phyloP scores from a whole-genome alignment of 1,140 invertebrate genomes.

The Leguminivora glycinivorella region DNA sequence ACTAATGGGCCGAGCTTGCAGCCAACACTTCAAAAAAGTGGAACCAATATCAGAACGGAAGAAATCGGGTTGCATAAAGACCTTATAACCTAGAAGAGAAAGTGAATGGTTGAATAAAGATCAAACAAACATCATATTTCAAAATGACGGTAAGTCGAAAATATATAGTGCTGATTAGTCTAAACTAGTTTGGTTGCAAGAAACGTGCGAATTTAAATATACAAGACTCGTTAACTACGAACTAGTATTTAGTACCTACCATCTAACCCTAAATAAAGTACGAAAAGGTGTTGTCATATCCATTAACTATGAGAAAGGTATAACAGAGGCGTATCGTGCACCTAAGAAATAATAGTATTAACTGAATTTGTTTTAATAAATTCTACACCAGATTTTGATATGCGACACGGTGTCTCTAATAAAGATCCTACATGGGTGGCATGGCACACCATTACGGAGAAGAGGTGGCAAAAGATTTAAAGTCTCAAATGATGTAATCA shows the following conservation, averaged over 20 bases:
- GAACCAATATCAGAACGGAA: neutral
- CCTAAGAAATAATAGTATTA: too few species aligned
- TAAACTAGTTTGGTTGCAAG: neutral
- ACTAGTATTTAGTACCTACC: neutral
- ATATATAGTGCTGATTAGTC: neutral
- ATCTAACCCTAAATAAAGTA: neutral
- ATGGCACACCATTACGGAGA: neutral
- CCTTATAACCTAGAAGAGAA: slow-evolving; percentile 13
- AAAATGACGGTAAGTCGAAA: neutral
- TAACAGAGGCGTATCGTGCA: too few species aligned
- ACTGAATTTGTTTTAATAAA: too few species aligned
- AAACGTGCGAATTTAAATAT: neutral
- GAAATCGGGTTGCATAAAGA: neutral
- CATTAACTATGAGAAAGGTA: too few species aligned
- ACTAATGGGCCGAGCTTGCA: neutral
- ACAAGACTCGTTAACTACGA: too few species aligned
- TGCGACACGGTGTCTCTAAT: too few species aligned
- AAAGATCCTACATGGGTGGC: too few species aligned
- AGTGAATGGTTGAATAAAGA: slow-evolving; percentile 1
- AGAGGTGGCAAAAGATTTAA: neutral
- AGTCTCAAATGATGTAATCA: neutral
- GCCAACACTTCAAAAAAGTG: neutral
- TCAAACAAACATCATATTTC: slow-evolving; percentile 4
- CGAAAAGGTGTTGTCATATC: neutral
- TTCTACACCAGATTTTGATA: too few species aligned